These are phyloP conservation scores for Lacerta agilis DNA, from an alignment of 2,797 vertebrate genomes.

Conservation along the genomic window DNA sequence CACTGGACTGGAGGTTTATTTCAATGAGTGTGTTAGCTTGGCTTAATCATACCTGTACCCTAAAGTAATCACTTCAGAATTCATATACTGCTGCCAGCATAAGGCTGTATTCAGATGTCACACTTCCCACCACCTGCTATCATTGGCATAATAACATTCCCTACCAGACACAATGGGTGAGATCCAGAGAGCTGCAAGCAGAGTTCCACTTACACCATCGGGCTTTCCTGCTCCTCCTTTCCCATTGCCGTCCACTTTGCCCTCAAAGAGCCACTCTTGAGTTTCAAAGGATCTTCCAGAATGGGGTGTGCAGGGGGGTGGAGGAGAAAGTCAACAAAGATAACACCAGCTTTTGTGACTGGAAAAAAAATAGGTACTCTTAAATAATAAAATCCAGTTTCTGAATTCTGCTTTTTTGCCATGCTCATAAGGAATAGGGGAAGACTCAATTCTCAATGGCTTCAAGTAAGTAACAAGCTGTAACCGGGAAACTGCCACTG, in stretches of 20 bases:
- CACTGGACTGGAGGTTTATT: constrained; percentile 29
- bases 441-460: too few species aligned
- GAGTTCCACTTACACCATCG: background rate
- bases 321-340: background rate
- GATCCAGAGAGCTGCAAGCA: background rate
- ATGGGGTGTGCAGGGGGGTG: background rate
- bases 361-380: background rate
- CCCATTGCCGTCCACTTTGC: background rate
- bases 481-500: too few species aligned
- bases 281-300: background rate
- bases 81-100: background rate
- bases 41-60: background rate
- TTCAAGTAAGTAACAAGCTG: too few species aligned
- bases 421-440: too few species aligned
- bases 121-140: background rate
- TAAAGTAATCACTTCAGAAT: background rate
- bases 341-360: too few species aligned
- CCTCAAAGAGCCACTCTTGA: background rate
- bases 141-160: background rate
- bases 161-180: background rate
- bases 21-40: background rate
- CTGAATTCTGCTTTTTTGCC: background rate
- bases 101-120: background rate
- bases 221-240: background rate
- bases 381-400: background rate